Conservation (phyloP, 2,113 vertebrate species). For the Ciconia boyciana region DNA sequence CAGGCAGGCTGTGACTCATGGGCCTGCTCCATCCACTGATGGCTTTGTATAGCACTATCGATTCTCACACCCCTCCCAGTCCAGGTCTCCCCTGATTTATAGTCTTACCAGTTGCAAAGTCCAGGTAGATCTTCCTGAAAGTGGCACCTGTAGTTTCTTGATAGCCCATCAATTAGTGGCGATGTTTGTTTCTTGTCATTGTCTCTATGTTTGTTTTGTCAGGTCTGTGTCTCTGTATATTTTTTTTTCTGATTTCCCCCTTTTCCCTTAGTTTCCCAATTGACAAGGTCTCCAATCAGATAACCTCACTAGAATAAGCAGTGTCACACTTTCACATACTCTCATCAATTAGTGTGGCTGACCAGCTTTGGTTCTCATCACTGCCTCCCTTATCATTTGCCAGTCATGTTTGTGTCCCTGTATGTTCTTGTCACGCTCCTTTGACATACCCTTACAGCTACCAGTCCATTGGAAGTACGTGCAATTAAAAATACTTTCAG, state of each 20-base stretch:
- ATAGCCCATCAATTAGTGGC: not conserved
- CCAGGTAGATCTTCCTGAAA: not conserved
- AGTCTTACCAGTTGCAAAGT: not conserved
- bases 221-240: not conserved
- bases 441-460: not conserved
- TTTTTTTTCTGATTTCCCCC: not conserved
- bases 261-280: not conserved
- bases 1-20: not conserved
- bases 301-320: not conserved
- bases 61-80: not conserved
- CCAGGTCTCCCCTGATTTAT: not conserved
- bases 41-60: not conserved
- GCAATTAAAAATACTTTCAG: not conserved
- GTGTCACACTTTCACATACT: not conserved
- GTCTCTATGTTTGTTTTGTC: not conserved
- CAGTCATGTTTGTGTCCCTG: not conserved
- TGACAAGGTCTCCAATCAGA: not conserved
- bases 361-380: not conserved
- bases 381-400: not conserved
- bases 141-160: not conserved
- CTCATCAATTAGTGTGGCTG: not conserved
- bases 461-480: not conserved
- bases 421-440: not conserved
- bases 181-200: not conserved
- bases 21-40: not conserved